phyloP scores from a whole-genome alignment of 2,888 invertebrate genomes.

The Arge pagana region DNA sequence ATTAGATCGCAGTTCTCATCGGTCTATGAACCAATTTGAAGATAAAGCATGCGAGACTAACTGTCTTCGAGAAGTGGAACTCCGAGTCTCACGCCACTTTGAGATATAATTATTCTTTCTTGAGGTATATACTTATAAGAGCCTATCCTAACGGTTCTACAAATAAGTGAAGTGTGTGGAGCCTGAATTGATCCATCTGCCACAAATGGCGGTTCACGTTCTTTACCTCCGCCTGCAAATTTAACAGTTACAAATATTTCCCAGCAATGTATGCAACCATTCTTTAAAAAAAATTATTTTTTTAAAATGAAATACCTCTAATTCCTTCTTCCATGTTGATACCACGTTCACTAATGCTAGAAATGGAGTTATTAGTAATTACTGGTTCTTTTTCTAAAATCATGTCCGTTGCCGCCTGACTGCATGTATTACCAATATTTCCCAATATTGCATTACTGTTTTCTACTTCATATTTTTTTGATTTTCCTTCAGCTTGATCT shows the following conservation, averaged over 20 bases:
- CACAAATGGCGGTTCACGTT: conserved; percentile 58
- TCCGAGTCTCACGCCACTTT: conserved; percentile 56
- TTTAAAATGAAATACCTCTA: conserved; percentile 27
- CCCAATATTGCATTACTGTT: conserved; percentile 30
- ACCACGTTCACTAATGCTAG: conserved; percentile 25
- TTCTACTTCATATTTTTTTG: conserved; percentile 27
- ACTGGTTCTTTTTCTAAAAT: conserved; percentile 55
- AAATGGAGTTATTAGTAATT: conserved; percentile 46
- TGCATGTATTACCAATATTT: conserved; percentile 27
- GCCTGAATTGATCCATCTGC: conserved; percentile 57
- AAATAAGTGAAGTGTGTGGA: conserved; percentile 65
- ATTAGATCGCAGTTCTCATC: conserved; percentile 3
- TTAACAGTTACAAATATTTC: neutral
- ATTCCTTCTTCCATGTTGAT: conserved; percentile 27
- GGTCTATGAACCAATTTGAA: neutral
- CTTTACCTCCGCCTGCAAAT: conserved; percentile 60
- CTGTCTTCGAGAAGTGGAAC: conserved; percentile 58
- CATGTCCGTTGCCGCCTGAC: conserved; percentile 36
- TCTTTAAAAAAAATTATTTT: too few species aligned
- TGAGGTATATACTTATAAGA: conserved; percentile 79
- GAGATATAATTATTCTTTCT: conserved; percentile 68
- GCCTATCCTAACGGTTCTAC: conserved; percentile 82
- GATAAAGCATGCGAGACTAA: conserved; percentile 32
- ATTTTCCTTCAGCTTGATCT: conserved; percentile 35
- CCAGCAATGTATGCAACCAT: too few species aligned